Evolutionary conservation across 1,140 invertebrate species (phyloP).

Genomic region (Ceratina australensis): DNA sequence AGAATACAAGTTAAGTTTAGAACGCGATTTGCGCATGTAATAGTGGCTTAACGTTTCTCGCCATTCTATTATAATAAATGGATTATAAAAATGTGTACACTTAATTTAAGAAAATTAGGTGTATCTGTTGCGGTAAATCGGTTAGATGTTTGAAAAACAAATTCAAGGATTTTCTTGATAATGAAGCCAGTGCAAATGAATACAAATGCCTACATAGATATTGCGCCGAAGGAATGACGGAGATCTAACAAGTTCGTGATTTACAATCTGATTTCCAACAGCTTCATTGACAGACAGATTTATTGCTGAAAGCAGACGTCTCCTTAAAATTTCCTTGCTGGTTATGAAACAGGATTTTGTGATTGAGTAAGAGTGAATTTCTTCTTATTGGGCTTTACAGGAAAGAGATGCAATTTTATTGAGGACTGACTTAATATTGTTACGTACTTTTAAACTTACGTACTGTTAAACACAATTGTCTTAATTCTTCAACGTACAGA

Average conservation of each 20-base stretch:
- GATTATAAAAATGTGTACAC: not conserved
- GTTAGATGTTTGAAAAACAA: not conserved
- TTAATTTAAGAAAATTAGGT: not conserved
- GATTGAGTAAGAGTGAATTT: not conserved
- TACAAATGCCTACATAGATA: not conserved
- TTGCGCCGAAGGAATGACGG: not conserved
- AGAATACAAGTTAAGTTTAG: not conserved
- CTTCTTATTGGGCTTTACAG: no score
- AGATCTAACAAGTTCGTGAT: constrained; percentile 21
- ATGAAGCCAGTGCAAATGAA: not conserved
- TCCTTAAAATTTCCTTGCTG: not conserved
- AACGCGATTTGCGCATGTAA: not conserved
- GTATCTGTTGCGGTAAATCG: not conserved
- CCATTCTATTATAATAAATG: not conserved
- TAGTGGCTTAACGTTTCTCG: not conserved
- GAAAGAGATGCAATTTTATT: not conserved
- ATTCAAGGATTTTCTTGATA: not conserved
- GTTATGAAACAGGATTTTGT: not conserved
- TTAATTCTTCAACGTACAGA: not conserved
- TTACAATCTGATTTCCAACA: constrained; percentile 27
- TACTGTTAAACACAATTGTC: no score
- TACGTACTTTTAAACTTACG: no score
- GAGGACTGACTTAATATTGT: not conserved
- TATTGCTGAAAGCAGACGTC: constrained; percentile 1
- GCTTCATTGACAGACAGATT: constrained; percentile 19